phyloP scores from a whole-genome alignment of 1,140 invertebrate genomes.

The Maconellicoccus hirsutus region DNA sequence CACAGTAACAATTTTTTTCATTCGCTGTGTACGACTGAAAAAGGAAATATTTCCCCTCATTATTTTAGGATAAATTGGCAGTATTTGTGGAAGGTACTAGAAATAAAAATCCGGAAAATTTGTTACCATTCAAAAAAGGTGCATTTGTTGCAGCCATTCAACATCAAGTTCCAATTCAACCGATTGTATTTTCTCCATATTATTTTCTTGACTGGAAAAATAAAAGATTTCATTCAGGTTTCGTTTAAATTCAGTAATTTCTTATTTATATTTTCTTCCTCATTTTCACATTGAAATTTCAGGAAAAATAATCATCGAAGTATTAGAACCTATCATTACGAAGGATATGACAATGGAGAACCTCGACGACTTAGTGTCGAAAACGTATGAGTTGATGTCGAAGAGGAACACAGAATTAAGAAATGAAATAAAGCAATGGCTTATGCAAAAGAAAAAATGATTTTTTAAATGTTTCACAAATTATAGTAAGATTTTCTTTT shows the following conservation, averaged over 20 bases:
- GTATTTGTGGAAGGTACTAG: constrained; percentile 50
- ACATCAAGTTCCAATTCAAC: constrained; percentile 56
- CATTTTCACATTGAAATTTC: constrained; percentile 19
- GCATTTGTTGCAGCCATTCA: constrained; percentile 62
- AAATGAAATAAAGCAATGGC: not conserved
- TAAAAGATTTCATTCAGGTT: constrained; percentile 41
- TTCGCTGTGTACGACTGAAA: no score
- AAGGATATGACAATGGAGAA: constrained; percentile 58
- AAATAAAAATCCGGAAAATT: constrained; percentile 34
- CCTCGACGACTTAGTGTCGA: constrained; percentile 54
- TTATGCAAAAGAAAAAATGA: no score
- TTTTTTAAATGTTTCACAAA: no score
- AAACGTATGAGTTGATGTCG: constrained; percentile 48
- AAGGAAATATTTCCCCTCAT: no score
- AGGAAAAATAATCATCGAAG: constrained; percentile 67
- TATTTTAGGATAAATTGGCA: constrained; percentile 46
- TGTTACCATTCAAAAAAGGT: constrained; percentile 54
- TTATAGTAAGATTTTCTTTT: no score
- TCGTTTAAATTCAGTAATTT: constrained; percentile 19
- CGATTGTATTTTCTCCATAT: constrained; percentile 59
- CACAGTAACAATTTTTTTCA: no score
- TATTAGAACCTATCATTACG: constrained; percentile 63
- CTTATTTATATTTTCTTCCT: not conserved
- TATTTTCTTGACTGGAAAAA: constrained; percentile 44
- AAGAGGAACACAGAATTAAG: not conserved